A percentile compares a stretch with the other conserved stretches of the same genome.
Evolutionary conservation across 2,113 vertebrate genomes (phyloP).

Genomic region (Ciconia maguari): DNA sequence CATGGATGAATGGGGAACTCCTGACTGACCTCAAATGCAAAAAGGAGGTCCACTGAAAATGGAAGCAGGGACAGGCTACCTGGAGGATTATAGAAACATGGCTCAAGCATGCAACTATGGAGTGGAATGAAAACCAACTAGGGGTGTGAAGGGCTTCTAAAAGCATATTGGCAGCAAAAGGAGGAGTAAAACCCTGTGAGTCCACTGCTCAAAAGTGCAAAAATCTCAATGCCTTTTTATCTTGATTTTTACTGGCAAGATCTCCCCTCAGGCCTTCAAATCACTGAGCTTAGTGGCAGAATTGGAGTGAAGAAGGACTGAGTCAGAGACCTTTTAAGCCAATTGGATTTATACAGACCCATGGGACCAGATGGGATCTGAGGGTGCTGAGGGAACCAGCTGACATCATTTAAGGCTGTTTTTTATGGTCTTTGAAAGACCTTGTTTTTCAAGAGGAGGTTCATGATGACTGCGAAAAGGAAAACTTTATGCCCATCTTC

Average conservation of each 20-base stretch:
- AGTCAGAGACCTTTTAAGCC: neutral
- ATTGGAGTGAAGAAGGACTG: neutral
- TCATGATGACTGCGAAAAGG: neutral
- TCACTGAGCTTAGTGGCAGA: neutral
- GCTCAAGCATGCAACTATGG: neutral
- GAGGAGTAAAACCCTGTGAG: neutral
- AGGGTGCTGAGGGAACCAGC: neutral
- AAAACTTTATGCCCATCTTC: neutral
- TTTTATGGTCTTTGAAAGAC: neutral
- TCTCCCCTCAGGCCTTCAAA: neutral
- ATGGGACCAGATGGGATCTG: neutral
- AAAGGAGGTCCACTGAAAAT: neutral
- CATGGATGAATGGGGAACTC: neutral
- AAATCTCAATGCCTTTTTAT: neutral
- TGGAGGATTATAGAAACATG: neutral
- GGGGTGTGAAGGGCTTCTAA: neutral
- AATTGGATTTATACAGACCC: neutral
- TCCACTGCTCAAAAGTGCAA: neutral
- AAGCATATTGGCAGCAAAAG: neutral
- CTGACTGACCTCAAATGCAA: neutral
- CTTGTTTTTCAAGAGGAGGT: neutral
- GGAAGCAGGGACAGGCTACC: neutral
- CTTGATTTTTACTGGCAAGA: neutral
- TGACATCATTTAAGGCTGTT: neutral
- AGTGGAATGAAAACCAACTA: neutral